Evolutionary conservation across 2,113 vertebrate species (phyloP).

Genomic region (Ascaphus truei): DNA sequence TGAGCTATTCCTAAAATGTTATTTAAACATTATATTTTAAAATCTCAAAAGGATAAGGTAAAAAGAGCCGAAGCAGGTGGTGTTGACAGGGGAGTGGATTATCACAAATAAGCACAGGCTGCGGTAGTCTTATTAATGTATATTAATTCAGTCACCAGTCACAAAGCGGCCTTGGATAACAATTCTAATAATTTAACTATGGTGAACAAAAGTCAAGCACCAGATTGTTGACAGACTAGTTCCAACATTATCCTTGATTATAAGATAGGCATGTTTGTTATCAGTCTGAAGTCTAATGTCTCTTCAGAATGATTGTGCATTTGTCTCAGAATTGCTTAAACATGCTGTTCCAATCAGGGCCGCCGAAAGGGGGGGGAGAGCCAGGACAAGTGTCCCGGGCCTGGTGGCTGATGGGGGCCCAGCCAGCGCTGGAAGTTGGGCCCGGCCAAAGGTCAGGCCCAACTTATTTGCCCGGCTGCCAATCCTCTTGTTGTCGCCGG

Average conservation of each 20-base stretch:
- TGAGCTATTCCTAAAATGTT: too few relatives aligned
- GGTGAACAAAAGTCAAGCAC: background rate
- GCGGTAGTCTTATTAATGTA: background rate
- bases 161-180: background rate
- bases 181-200: background rate
- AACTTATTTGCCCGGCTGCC: too few relatives aligned
- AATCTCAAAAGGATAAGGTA: background rate
- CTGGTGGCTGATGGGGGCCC: too few relatives aligned
- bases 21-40: constrained; percentile 13
- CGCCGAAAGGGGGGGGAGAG: too few relatives aligned
- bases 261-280: constrained; percentile 3
- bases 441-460: too few relatives aligned
- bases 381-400: too few relatives aligned
- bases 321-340: background rate
- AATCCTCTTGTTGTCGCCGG: too few relatives aligned
- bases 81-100: background rate
- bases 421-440: too few relatives aligned
- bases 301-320: background rate
- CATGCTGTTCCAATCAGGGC: background rate
- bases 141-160: background rate
- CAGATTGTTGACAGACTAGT: constrained; percentile 13
- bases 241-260: constrained; percentile 13
- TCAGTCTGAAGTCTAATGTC: background rate
- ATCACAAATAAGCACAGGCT: background rate
- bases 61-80: background rate